Evolutionary conservation across 1,140 invertebrate genomes (phyloP), one percentile per base, ranked within the genome.

Genomic region (Oscheius sp.): DNA sequence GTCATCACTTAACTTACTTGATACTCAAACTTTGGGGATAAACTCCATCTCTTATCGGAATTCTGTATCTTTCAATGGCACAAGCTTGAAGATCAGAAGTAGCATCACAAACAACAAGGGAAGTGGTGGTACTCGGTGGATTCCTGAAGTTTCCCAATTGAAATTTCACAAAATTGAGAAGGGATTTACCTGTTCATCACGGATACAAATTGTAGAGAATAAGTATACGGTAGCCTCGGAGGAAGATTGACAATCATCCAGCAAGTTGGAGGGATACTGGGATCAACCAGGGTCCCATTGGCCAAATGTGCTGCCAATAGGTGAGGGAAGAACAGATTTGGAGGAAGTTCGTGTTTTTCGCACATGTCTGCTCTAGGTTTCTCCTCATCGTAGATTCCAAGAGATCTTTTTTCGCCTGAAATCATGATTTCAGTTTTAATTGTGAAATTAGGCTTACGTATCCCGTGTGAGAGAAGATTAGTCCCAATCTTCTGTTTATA

Each of bases 121-220:
- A 74, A 18, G 82, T 78, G 46, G 15, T 64, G 31, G 49, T 20
- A 55, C 28, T 55, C 7, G 15, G 15, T 55, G 15, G 49, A 26
- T 55, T 55, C 23, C 49, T 55, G 23, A 55, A 55, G 28, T 26
- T 55, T 36, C 29, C 49, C 23, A 69, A 7, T 38, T 3, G 1
- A 46, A 49, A 26, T 61, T 58, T 28, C 34, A 55, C 28, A 55
- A 55, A 74, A 29, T n/a, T 36, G 36, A 45, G 28, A 2, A 7
- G 76, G 71, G 55, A 4, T 26, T 23, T 23, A 55, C 49, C 28
- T 55, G 49, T 55, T 55, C 49, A 20, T 82, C 77, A 7, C 69
- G 74, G 69, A 83, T 84, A 83, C 32, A 71, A 84, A 83, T 67
- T 83, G 82, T 13, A 83, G 35, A 4, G 83, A 83, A 63, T 84